Evolutionary conservation across 2,888 invertebrate genomes (phyloP).

Genomic region (Acronicta psi): DNA sequence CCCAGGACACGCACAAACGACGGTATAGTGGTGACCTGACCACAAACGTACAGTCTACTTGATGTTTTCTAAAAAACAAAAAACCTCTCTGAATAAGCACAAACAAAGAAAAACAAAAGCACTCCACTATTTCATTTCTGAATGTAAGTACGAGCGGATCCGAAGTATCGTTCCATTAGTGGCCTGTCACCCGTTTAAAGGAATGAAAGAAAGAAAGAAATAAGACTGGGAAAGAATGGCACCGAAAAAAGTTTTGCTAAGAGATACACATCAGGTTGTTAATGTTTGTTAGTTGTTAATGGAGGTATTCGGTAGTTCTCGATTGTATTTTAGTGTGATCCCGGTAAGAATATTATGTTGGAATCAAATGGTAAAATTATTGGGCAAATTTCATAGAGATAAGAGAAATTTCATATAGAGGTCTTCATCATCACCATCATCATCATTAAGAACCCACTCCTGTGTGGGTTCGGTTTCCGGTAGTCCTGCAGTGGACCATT

Average conservation of each 20-base stretch:
- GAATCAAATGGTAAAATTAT: too few species aligned
- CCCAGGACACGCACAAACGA: too few species aligned
- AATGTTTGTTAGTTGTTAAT: conserved; percentile 52
- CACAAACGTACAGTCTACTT: too few species aligned
- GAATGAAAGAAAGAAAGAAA: conserved; percentile 68
- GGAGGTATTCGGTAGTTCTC: conserved; percentile 32
- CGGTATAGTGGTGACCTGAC: too few species aligned
- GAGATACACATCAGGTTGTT: conserved; percentile 59
- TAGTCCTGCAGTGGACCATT: too few species aligned
- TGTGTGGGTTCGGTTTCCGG: too few species aligned
- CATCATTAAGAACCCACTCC: too few species aligned
- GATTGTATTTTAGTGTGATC: conserved; percentile 38
- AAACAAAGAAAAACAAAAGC: conserved; percentile 64
- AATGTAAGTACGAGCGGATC: conserved; percentile 69
- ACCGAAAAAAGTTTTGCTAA: conserved; percentile 58
- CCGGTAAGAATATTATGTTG: too few species aligned
- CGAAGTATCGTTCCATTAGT: conserved; percentile 82
- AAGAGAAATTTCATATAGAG: too few species aligned
- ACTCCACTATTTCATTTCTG: conserved; percentile 72
- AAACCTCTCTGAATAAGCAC: conserved; percentile 38
- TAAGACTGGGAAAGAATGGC: conserved; percentile 58
- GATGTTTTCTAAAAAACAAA: conserved; percentile 43
- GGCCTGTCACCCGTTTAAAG: conserved; percentile 78
- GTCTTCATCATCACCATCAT: too few species aligned
- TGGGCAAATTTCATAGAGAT: too few species aligned